A percentile compares a stretch with the other conserved stretches of the same genome.
Evolutionary conservation across 2,797 vertebrate genomes (phyloP).

Genomic region (Anniella stebbinsi): DNA sequence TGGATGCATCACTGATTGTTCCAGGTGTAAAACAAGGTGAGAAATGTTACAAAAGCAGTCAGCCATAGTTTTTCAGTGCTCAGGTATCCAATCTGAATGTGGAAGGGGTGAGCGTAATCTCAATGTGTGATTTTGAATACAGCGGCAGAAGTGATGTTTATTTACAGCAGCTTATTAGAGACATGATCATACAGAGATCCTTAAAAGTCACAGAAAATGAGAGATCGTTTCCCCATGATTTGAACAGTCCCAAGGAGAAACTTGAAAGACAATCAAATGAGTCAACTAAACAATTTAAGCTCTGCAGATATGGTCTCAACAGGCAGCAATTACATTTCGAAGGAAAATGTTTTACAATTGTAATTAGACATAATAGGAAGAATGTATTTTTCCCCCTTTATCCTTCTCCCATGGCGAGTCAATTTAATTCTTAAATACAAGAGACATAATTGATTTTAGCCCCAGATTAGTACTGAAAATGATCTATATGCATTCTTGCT

Average conservation of each 20-base stretch:
- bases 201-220: background rate
- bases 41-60: background rate
- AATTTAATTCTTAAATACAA: conserved; percentile 87
- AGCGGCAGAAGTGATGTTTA: background rate
- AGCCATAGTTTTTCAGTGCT: background rate
- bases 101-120: background rate
- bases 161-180: background rate
- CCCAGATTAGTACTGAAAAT: conserved; percentile 84
- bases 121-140: background rate
- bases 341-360: conserved; percentile 86
- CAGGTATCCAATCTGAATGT: background rate
- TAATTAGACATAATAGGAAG: conserved; percentile 85
- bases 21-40: background rate
- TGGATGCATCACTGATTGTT: background rate
- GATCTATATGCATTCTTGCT: conserved; percentile 83
- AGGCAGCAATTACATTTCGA: conserved; percentile 82
- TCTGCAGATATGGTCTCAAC: conserved; percentile 76
- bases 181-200: background rate
- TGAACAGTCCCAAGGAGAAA: conserved; percentile 72
- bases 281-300: conserved; percentile 76
- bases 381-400: conserved; percentile 83
- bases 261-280: conserved; percentile 71
- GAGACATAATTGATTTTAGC: conserved; percentile 86
- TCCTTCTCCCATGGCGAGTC: conserved; percentile 83
- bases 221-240: conserved; percentile 20